Evolutionary conservation across 2,113 vertebrate species (phyloP).

Genomic region (Verasper variegatus): DNA sequence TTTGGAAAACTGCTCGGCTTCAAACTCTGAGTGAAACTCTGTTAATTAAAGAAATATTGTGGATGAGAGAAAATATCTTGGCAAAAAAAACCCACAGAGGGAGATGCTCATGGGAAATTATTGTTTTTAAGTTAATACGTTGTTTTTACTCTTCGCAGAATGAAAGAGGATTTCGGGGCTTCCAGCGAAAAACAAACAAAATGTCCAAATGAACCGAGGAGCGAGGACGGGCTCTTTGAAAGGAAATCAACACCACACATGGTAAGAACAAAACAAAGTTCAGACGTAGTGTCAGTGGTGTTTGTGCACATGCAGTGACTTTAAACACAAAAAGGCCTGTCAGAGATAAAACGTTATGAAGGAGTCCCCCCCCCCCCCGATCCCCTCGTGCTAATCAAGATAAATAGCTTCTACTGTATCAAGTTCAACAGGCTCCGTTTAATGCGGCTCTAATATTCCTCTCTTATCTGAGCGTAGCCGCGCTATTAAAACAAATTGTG

Average conservation of each 20-base stretch:
- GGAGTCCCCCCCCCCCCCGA: constrained; percentile 37
- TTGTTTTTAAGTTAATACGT: constrained; percentile 76
- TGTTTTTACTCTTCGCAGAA: constrained; percentile 69
- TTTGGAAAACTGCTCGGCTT: constrained; percentile 53
- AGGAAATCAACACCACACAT: constrained; percentile 53
- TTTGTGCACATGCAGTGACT: constrained; percentile 21
- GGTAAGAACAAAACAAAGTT: constrained; percentile 51
- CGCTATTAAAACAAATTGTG: constrained; percentile 49
- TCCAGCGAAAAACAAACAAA: constrained; percentile 69
- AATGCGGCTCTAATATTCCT: constrained; percentile 47
- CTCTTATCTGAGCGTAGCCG: constrained; percentile 55
- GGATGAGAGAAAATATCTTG: constrained; percentile 63
- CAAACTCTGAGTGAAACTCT: constrained; percentile 47
- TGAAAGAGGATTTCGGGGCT: constrained; percentile 63
- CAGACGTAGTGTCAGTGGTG: constrained; percentile 27
- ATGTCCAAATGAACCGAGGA: constrained; percentile 66
- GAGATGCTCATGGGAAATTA: constrained; percentile 73
- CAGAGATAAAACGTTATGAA: constrained; percentile 37
- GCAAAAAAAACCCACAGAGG: constrained; percentile 41
- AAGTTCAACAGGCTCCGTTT: constrained; percentile 53
- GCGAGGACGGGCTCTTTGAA: constrained; percentile 51
- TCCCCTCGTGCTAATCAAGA: constrained; percentile 54
- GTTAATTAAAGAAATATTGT: constrained; percentile 71
- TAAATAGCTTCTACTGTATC: constrained; percentile 56
- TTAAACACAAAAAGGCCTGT: constrained; percentile 29